Evolutionary conservation across 2,888 invertebrate genomes (phyloP).

Genomic region (Pristionchus arcanus): DNA sequence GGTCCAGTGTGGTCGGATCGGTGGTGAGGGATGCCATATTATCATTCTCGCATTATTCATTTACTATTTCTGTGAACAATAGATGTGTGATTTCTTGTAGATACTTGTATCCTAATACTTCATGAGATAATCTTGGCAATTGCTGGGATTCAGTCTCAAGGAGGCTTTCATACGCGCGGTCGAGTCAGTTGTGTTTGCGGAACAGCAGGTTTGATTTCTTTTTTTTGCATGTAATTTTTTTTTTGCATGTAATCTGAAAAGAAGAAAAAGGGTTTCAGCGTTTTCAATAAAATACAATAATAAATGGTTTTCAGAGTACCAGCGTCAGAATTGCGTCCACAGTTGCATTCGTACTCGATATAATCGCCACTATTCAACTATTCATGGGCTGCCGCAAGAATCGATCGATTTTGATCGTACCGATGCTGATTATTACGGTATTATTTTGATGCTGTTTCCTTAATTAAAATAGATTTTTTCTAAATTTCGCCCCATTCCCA

Average conservation of each 20-base stretch:
- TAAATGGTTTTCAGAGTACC: neutral
- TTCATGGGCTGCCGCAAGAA: neutral
- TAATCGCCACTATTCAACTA: neutral
- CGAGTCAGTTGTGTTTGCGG: neutral
- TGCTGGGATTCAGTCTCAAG: neutral
- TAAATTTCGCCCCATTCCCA: too few species aligned
- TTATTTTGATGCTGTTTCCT: too few species aligned
- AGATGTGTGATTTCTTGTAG: too few species aligned
- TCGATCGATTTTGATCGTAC: neutral
- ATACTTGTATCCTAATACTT: too few species aligned
- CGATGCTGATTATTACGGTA: constrained; percentile 1
- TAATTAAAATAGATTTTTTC: too few species aligned
- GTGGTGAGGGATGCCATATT: too few species aligned
- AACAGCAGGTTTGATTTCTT: neutral
- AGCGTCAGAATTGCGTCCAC: neutral
- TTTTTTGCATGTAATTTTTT: neutral
- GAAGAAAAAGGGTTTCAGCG: too few species aligned
- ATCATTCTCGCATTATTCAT: too few species aligned
- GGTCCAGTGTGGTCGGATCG: neutral
- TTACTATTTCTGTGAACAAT: neutral
- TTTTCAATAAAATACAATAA: neutral
- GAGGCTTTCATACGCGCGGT: neutral
- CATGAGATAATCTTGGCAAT: neutral
- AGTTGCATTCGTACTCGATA: neutral
- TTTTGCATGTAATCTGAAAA: too few species aligned